Base-by-base conservation (phyloP, 2,888 invertebrate genomes). In the Erebia ligea region DNA sequence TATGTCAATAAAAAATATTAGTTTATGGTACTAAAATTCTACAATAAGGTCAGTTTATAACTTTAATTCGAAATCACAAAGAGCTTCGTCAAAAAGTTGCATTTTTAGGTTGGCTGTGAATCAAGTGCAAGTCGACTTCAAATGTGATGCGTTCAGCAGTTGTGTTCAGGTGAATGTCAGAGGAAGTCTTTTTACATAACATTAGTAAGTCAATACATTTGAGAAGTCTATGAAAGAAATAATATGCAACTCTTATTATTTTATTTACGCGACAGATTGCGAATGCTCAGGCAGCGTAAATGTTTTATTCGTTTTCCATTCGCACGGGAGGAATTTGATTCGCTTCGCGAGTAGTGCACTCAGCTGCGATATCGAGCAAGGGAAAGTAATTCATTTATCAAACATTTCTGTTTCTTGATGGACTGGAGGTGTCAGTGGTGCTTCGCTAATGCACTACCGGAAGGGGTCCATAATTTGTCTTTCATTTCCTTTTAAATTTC, bases 381-480 rank as follows among this genome's bases (percentile, higher is more conserved):
- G 73, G 80, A 79, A 82, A 78, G 79, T 83, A 86, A 83, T 86
- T 81, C 81, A 85, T 86, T 87, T 86, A 86, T 83, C 81, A 80
- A 78, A 77, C 75, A 79, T 78, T 75, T 76, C 75, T 75, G 77
- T 76, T 75, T 42, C 76, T 76, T 80, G 80, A 82, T 80, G 76
- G 78, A 75, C 73, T 73, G 73, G 76, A 80, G 79, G 80, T 83
- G 82, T 81, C 81, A 74, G 80, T 84, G 84, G 85, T 84, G 83
- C 80, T 81, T 76, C 40, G 50, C 70, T 71, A 74, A 72, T 70
- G 74, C 73, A 65, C 70, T 63, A 45, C 42, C 40, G 56, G 66
- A 45, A 66, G 21, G 45, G 56, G 42, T 56, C 54, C 21, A 21
- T 67, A 63, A 58, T 64, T 65, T 67, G 62, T 70, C 42, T 56